Evolutionary conservation across 2,888 invertebrate species (phyloP), one percentile per base, ranked within the genome.

Genomic region (Empis livida): DNA sequence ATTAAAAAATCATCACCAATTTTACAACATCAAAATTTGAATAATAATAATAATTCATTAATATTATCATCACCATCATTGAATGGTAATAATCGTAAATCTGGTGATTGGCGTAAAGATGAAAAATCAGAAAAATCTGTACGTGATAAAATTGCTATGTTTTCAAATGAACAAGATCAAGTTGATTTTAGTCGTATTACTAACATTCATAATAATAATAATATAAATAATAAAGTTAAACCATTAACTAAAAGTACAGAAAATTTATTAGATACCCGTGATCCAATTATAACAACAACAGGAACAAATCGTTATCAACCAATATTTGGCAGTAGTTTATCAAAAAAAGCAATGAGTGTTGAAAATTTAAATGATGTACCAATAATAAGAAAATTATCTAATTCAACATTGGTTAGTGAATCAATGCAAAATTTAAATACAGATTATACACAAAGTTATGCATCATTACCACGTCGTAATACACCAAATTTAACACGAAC

Each of bases 101-200:
- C 64, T 10, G 66, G 65, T 49, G 66, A 69, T 48, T 69, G 82
- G 74, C 73, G 78, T 49, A 82, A 84, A 66, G 84, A 86, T 68
- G 84, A 85, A 56, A 80, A 82, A 60, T 85, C 85, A 53, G 84
- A 84, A 67, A 80, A 79, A 54, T 87, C 86, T 59, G 87, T 89
- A 47, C 79, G 82, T 59, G 88, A 88, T 62, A 88, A 88, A 71
- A 89, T 89, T 58, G 88, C 88, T 49, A 85, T 88, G 83, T 89
- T 89, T 68, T 86, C 87, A 41, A 77, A 72, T 55, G 68, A 68
- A 27, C 72, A 73, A 51, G 67, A 65, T 45, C 57, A 61, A 23
- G 16, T 45, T 15, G 55, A 56, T 45, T 52, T 46, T 55, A 54
- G 45, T 46, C 53, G 47, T 8, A 45, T 52, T 38, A 46, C 17